Base-by-base conservation (phyloP, 2,888 invertebrate genomes). In the Linnaemya vulpina region DNA sequence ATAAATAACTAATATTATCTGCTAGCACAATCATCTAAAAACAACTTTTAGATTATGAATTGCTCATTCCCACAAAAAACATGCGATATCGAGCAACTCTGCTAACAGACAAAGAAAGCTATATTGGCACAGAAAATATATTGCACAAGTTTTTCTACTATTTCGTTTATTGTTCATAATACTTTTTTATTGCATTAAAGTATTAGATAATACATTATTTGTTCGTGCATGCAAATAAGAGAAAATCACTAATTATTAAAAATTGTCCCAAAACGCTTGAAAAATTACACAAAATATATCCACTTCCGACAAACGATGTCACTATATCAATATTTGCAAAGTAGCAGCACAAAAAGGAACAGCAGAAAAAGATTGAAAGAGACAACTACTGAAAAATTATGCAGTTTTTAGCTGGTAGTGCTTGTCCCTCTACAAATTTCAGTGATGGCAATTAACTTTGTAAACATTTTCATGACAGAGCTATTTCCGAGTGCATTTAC, bases 251-350 rank as follows among this genome's bases (percentile, higher is more conserved):
- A 38, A 51, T 53, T 55, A 1, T 58, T 55, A 8, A 40, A 30
- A 55, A n/a, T 15, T 17, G 17, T n/a, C n/a, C 13, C 15, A 30
- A 60, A 15, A 60, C 1, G 20, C 20, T 46, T 20, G n/a, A 60
- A 73, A 53, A 22, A 70, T 40, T 0, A 20, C 40, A 75, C 65
- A 30, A 43, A 76, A 63, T n/a, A 76, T 76, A 55, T 43, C 17
- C 60, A 40, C 17, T 35, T 17, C 40, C 35, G 22, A 62, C 30
- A 68, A 49, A 15, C 22, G 8, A 51, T 53, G 10, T 30, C 9
- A 70, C 22, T 63, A 63, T 53, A 25, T 25, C 20, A 68, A 68
- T 35, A 71, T 78, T 30, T 40, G 11, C 40, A 40, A 53, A 70
- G 63, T 30, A 62, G 5, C 11, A 63, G 38, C 63, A 49, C 15